Evolutionary conservation across 2,113 vertebrate genomes (phyloP).

Genomic region (Seriola quinqueradiata): DNA sequence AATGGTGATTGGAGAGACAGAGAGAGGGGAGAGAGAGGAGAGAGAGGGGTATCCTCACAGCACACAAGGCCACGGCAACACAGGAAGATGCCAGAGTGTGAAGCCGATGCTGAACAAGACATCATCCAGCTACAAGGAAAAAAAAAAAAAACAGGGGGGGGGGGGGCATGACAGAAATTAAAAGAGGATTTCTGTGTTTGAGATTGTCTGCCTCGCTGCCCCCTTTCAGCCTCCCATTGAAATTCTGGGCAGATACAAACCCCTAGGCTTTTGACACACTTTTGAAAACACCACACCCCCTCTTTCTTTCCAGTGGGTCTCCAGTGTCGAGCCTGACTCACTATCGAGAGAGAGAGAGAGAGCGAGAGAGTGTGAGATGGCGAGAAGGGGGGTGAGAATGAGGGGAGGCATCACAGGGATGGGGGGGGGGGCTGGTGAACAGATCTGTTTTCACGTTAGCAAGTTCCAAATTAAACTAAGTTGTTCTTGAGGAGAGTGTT

Average conservation of each 20-base stretch:
- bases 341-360: slow-evolving; percentile 76
- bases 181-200: slow-evolving; percentile 89
- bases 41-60: slow-evolving; percentile 70
- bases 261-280: slow-evolving; percentile 93
- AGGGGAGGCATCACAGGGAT: slow-evolving; percentile 4
- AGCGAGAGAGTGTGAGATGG: slow-evolving; percentile 30
- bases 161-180: slow-evolving; percentile 91
- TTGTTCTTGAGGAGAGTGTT: slow-evolving; percentile 14
- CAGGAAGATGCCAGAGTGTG: slow-evolving; percentile 69
- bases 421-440: slow-evolving; percentile 2
- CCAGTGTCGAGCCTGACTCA: slow-evolving; percentile 86
- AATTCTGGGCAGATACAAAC: slow-evolving; percentile 92
- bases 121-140: slow-evolving; percentile 85
- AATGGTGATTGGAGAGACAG: slow-evolving; percentile 66
- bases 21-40: slow-evolving; percentile 72
- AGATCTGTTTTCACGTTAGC: slow-evolving; percentile 46
- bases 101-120: slow-evolving; percentile 88
- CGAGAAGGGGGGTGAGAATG: slow-evolving; percentile 18
- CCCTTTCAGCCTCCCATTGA: slow-evolving; percentile 89
- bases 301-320: slow-evolving; percentile 87
- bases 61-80: slow-evolving; percentile 77
- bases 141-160: slow-evolving; percentile 78
- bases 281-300: slow-evolving; percentile 89
- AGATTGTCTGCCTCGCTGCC: slow-evolving; percentile 88
- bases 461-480: slow-evolving; percentile 52